Percentiles rank a stretch among this genome's conserved stretches.
Evolutionary conservation across 1,140 invertebrate species (phyloP).

Genomic region (Nasonia giraulti): DNA sequence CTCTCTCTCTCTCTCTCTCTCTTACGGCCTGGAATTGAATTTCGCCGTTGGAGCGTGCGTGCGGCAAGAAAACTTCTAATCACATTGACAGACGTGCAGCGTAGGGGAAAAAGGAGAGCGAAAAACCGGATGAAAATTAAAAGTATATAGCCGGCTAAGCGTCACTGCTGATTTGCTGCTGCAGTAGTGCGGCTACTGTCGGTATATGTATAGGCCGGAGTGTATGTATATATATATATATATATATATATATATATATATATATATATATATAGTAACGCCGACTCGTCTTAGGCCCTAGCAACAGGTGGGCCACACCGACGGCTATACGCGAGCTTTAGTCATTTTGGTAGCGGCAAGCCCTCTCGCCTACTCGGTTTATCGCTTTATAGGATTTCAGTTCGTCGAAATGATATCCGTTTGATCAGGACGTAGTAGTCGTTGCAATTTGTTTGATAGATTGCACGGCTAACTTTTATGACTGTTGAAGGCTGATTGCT

Average conservation of each 20-base stretch:
- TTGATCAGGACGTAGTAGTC: neutral
- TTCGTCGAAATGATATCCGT: neutral
- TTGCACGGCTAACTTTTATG: neutral
- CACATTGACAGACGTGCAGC: neutral
- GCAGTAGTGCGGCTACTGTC: too few relatives aligned
- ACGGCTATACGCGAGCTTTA: neutral
- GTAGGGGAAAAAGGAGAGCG: neutral
- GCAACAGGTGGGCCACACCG: conserved; percentile 36
- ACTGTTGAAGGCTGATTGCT: neutral
- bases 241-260: too few relatives aligned
- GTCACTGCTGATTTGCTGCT: too few relatives aligned
- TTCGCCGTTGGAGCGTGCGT: neutral
- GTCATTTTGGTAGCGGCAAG: neutral
- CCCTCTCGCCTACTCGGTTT: neutral
- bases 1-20: too few relatives aligned
- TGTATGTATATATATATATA: too few relatives aligned
- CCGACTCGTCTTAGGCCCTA: conserved; percentile 15
- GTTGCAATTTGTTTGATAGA: neutral
- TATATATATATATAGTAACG: neutral
- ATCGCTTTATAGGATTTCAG: neutral
- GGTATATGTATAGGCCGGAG: neutral
- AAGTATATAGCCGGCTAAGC: neutral
- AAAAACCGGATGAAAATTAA: neutral
- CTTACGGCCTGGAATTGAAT: neutral
- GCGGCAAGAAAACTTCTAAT: neutral